Base-by-base conservation (phyloP, 2,797 vertebrate species). In the Sebastes steindachneri region DNA sequence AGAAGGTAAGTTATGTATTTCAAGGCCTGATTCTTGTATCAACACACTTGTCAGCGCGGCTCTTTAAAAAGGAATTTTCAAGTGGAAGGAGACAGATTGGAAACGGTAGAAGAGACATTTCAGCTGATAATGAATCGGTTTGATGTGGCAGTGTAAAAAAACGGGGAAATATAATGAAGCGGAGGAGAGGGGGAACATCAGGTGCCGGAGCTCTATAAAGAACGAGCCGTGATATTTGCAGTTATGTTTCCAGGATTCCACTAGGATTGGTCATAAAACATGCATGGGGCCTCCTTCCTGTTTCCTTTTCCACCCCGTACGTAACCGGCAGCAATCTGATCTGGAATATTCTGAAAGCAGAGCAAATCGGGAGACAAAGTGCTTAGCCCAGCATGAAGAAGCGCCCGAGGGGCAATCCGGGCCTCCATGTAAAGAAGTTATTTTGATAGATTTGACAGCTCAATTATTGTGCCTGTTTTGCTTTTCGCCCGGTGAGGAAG, bases 401-500 rank as follows among this genome's bases (percentile, higher is more conserved):
- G 86, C 72, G 60, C 90, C 89, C 9, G 6, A 53, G 89, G 89
- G 93, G 80, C 77, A 57, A 85, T 85, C 68, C 57, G n/a, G n/a
- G 53, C 51, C 77, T 81, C 65, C 33, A 35, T 67, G 68, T 82
- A 60, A 75, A 87, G 80, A 89, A 88, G 79, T 86, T 87, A 86
- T 84, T 89, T 84, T 87, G 91, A 93, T 83, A 78, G 79, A 83
- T 94, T 80, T 92, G 91, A 93, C 93, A 93, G 83, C 83, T 92
- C 91, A 93, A 94, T 94, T 94, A 95, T 90, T 86, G 84, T 67
- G 87, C 83, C 84, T 86, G 88, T 92, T 93, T 89, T 84, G 83
- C 85, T 90, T 90, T 26, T 84, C 68, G 48, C 48, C 48, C 19
- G 6, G 84, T 82, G 45, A 75, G 77, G 77, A 83, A 76, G 86